phyloP scores from a whole-genome alignment of 1,140 invertebrate genomes.

The Drosophila funebris region DNA sequence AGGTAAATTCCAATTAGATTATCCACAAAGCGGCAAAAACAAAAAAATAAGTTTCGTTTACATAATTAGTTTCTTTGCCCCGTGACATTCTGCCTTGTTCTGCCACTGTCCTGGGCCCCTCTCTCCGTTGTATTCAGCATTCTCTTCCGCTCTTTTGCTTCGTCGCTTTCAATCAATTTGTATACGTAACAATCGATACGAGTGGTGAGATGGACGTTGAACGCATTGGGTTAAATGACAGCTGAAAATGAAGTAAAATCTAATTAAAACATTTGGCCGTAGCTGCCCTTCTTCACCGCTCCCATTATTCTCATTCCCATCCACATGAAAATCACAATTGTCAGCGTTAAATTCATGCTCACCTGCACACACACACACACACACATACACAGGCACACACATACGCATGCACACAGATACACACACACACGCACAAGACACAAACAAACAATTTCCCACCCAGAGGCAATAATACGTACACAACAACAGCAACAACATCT shows the following conservation, averaged over 20 bases:
- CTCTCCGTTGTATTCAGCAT: background rate
- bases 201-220: conserved; percentile 5
- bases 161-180: conserved; percentile 15
- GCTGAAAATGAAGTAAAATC: conserved; percentile 71
- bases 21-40: background rate
- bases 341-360: conserved; percentile 64
- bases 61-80: conserved; percentile 6
- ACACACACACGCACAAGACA: conserved; percentile 19
- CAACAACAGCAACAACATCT: conserved; percentile 49
- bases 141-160: background rate
- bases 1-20: background rate
- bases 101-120: background rate
- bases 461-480: conserved; percentile 68
- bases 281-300: background rate
- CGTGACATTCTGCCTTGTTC: background rate
- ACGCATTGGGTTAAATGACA: conserved; percentile 53
- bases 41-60: conserved; percentile 8
- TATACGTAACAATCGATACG: background rate
- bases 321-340: conserved; percentile 71
- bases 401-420: conserved; percentile 22
- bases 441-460: conserved; percentile 58
- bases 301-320: background rate
- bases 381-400: conserved; percentile 16
- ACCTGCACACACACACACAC: conserved; percentile 38
- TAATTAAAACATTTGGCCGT: conserved; percentile 68